Evolutionary conservation across 2,888 invertebrate species (phyloP).

Genomic region (Cyrtodaria siliqua): DNA sequence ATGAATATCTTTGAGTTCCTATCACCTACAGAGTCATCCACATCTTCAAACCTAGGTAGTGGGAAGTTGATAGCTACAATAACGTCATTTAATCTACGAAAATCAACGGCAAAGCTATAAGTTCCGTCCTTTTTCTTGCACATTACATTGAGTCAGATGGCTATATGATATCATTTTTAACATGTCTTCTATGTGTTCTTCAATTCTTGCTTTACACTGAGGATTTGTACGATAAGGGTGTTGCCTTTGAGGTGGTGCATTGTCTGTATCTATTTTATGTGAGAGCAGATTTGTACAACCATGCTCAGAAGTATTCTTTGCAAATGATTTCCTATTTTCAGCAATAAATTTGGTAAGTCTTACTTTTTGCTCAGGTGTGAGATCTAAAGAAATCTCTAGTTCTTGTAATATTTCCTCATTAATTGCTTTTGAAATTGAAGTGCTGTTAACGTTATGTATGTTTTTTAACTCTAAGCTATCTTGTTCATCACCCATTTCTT

Average conservation of each 20-base stretch:
- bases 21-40: conserved; percentile 35
- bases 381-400: conserved; percentile 27
- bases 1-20: conserved; percentile 28
- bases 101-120: conserved; percentile 59
- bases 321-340: conserved; percentile 37
- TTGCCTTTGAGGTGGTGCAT: conserved; percentile 44
- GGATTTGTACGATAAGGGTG: conserved; percentile 37
- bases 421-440: background rate
- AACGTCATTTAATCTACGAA: conserved; percentile 24
- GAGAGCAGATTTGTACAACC: conserved; percentile 37
- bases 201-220: conserved; percentile 19
- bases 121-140: conserved; percentile 49
- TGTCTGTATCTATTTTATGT: conserved; percentile 52
- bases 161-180: conserved; percentile 50
- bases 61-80: conserved; percentile 49
- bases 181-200: conserved; percentile 53
- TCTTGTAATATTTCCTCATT: background rate
- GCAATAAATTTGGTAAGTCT: conserved; percentile 28
- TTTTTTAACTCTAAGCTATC: conserved; percentile 2
- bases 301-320: conserved; percentile 43
- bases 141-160: conserved; percentile 42
- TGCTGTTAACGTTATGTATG: background rate
- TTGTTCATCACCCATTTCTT: conserved; percentile 7
- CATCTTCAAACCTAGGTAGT: conserved; percentile 46
- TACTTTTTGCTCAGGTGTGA: conserved; percentile 17